These are phyloP conservation scores for Thaumetopoea pityocampa DNA, from an alignment of 1,140 invertebrate species.

Conservation along the genomic window DNA sequence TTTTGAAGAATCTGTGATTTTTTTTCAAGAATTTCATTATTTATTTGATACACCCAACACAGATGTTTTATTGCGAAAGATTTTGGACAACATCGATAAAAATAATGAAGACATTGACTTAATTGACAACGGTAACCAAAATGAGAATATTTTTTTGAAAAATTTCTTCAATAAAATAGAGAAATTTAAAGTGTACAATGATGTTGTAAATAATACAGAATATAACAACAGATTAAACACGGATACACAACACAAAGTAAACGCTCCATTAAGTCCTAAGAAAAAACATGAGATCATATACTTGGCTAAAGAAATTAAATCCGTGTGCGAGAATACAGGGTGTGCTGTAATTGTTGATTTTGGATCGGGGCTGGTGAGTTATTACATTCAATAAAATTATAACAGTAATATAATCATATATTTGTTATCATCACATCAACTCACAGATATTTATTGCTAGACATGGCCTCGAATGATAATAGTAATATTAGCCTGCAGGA, in stretches of 20 bases:
- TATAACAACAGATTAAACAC: no score
- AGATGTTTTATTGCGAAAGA: constrained; percentile 77
- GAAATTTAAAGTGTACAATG: constrained; percentile 27
- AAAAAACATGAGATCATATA: constrained; percentile 83
- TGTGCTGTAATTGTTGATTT: constrained; percentile 84
- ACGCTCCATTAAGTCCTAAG: constrained; percentile 74
- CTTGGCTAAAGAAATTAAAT: constrained; percentile 77
- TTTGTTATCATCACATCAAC: no score
- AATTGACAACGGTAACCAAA: constrained; percentile 26
- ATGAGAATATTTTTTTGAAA: constrained; percentile 29
- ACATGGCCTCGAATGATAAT: no score
- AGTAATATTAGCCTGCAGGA: no score
- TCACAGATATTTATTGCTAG: no score
- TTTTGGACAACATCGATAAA: constrained; percentile 71
- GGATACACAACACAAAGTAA: no score
- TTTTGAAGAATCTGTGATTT: constrained; percentile 76
- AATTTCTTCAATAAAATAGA: constrained; percentile 35
- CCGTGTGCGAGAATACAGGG: constrained; percentile 68
- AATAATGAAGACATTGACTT: constrained; percentile 26
- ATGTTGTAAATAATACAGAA: constrained; percentile 28
- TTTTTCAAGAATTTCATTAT: constrained; percentile 80
- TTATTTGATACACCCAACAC: constrained; percentile 82
- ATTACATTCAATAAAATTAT: background rate
- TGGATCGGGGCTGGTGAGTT: constrained; percentile 83
- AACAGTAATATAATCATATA: no score